Evolutionary conservation across 1,140 invertebrate genomes (phyloP), one percentile per base, ranked within the genome.

Genomic region (Pseudachorutes palmiensis): DNA sequence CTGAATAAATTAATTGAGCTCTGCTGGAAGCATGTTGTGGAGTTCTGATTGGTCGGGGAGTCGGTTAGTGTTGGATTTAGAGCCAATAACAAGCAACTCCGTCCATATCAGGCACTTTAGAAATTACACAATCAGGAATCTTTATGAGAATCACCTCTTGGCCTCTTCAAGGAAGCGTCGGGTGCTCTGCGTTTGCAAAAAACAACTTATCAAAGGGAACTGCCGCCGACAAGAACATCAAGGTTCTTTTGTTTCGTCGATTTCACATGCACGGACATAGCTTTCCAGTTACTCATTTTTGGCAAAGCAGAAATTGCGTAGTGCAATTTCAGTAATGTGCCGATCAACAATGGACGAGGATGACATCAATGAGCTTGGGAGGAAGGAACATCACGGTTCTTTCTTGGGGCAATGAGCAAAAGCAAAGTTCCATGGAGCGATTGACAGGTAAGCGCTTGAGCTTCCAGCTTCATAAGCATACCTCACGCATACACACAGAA

Each of bases 161-260:
- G 12, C 51, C 51, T 26, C 24, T 9, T 24, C 51, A 55, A 55
- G 24, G 51, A 26, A 55, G 24, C 19, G 9, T 45, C 19, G 9
- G 9, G 9, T 19, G 19, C 19, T 45, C 24, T 55, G 51, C 14
- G 5, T 14, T 22, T 19, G 12, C 51, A 55, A 55, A 55, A 55
- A 19, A 55, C 9, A 26, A 5, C 14, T 55, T 55, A 55, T 55
- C 51, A 55, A 55, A 55, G 51, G 51, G 24, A 55, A 24, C 24
- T 55, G 51, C 51, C 51, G 51, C 9, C 51, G 51, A 14, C 5
- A 22, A 55, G 51, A 24, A 55, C 9, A 55, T 55, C 51, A 55
- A 55, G 51, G 51, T 55, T 55, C 51, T 55, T 55, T 55, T 55
- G 51, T 55, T 55, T 55, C 24, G 3, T 5, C 51, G 5, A 19